Percentiles rank a stretch among this genome's conserved stretches.
phyloP scores from a whole-genome alignment of 2,113 vertebrate genomes.

The Geococcyx californianus region DNA sequence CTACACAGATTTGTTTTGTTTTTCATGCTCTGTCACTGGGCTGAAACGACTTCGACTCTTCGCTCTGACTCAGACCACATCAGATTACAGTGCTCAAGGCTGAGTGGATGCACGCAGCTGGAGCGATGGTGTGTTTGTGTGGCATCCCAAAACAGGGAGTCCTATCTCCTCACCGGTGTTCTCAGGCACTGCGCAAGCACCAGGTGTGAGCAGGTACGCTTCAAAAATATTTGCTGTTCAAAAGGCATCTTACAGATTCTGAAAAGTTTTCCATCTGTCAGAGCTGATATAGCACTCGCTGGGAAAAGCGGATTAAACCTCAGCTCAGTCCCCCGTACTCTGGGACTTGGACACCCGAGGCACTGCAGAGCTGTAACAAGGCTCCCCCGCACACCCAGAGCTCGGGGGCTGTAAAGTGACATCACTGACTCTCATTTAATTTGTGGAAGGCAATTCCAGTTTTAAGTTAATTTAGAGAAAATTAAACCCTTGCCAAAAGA shows the following conservation, averaged over 20 bases:
- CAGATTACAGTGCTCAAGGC: not conserved
- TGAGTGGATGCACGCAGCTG: not conserved
- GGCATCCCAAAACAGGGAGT: not conserved
- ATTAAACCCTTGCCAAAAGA: not conserved
- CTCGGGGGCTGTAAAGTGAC: not conserved
- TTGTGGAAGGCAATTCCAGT: not conserved
- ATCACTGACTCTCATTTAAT: fast-evolving
- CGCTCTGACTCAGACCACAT: not conserved
- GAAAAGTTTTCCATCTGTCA: not conserved
- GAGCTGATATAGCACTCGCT: not conserved
- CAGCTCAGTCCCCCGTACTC: fast-evolving
- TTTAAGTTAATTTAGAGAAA: not conserved
- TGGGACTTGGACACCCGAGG: not conserved
- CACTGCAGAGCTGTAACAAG: not conserved
- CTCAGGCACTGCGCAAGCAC: not conserved
- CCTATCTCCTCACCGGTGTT: not conserved
- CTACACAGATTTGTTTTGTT: not conserved
- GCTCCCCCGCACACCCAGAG: not conserved
- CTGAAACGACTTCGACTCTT: not conserved
- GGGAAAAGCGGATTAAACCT: not conserved
- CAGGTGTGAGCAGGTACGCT: not conserved
- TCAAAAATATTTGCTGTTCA: not conserved
- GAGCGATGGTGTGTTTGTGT: not conserved
- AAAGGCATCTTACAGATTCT: not conserved
- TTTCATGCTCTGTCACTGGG: not conserved